Percentiles rank a stretch among this genome's conserved stretches.
phyloP scores from a whole-genome alignment of 2,888 invertebrate genomes.

The Agrotis clavis region DNA sequence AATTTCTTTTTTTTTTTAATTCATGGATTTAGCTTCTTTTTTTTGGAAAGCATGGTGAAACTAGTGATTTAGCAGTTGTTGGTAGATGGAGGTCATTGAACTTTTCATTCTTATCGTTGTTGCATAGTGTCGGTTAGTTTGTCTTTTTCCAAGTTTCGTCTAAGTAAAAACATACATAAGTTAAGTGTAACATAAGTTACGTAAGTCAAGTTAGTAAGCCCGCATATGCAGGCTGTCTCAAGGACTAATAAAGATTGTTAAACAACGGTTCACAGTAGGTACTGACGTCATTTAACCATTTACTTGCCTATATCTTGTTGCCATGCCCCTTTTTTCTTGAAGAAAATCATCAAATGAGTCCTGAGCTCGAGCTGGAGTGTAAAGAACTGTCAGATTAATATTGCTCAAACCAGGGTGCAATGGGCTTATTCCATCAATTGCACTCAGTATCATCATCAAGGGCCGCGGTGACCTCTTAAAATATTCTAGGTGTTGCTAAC shows the following conservation, averaged over 20 bases:
- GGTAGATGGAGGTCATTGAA: too few relatives aligned
- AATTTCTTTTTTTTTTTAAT: neutral
- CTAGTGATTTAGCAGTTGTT: too few relatives aligned
- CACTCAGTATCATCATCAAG: too few relatives aligned
- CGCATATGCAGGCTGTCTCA: constrained; percentile 54
- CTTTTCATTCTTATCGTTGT: too few relatives aligned
- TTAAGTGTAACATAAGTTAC: constrained; percentile 33
- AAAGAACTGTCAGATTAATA: too few relatives aligned
- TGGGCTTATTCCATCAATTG: too few relatives aligned
- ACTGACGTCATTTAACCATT: constrained; percentile 3
- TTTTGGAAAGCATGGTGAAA: neutral
- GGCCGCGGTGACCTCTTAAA: too few relatives aligned
- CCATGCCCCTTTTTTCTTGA: too few relatives aligned
- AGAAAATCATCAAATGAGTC: too few relatives aligned
- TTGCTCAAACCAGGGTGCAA: too few relatives aligned
- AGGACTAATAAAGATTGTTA: constrained; percentile 54
- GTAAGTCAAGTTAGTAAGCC: constrained; percentile 40
- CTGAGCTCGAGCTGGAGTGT: too few relatives aligned
- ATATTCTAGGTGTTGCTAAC: neutral
- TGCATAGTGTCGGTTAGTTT: neutral
- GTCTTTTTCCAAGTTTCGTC: constrained; percentile 21
- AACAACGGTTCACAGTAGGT: constrained; percentile 12
- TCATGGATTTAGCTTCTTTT: neutral
- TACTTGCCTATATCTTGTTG: neutral
- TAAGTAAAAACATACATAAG: constrained; percentile 22